Conservation (phyloP, 2,888 invertebrate species). For the Celastrina argiolus region DNA sequence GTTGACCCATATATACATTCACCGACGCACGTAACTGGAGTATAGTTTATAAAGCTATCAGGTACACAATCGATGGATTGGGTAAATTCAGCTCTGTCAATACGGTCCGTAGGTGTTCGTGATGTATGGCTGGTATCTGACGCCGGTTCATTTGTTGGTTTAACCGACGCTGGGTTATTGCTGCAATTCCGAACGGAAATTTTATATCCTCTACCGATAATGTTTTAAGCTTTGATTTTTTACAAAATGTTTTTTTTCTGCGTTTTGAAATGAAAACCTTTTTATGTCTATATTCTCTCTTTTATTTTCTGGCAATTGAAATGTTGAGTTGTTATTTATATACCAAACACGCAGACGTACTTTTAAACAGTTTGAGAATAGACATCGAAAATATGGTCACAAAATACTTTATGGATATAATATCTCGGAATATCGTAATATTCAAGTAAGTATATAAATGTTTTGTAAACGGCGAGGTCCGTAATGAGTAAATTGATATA, state of each 20-base stretch:
- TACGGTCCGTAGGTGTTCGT: slow-evolving; percentile 6
- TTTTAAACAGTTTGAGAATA: too few relatives aligned
- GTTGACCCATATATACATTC: slow-evolving; percentile 6
- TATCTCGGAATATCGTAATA: neutral
- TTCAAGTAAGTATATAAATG: slow-evolving; percentile 13
- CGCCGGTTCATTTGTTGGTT: slow-evolving; percentile 18
- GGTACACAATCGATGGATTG: slow-evolving; percentile 16
- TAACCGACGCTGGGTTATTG: neutral
- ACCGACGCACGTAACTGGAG: neutral
- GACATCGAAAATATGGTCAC: neutral
- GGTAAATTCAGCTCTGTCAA: slow-evolving; percentile 15
- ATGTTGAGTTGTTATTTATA: too few relatives aligned
- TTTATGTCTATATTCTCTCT: too few relatives aligned
- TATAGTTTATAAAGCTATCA: slow-evolving; percentile 16
- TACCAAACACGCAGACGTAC: too few relatives aligned
- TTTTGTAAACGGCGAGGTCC: slow-evolving; percentile 16
- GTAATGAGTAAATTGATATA: slow-evolving; percentile 47
- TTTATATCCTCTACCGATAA: neutral
- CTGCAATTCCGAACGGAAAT: neutral
- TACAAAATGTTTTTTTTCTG: neutral
- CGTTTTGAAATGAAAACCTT: neutral
- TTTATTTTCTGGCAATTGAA: too few relatives aligned
- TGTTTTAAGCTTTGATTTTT: neutral
- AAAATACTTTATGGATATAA: neutral
- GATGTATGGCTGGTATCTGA: slow-evolving; percentile 8